Percentiles rank a stretch among this genome's conserved stretches.
Conservation (phyloP, 2,888 invertebrate species). For the Perizoma affinitatum region DNA sequence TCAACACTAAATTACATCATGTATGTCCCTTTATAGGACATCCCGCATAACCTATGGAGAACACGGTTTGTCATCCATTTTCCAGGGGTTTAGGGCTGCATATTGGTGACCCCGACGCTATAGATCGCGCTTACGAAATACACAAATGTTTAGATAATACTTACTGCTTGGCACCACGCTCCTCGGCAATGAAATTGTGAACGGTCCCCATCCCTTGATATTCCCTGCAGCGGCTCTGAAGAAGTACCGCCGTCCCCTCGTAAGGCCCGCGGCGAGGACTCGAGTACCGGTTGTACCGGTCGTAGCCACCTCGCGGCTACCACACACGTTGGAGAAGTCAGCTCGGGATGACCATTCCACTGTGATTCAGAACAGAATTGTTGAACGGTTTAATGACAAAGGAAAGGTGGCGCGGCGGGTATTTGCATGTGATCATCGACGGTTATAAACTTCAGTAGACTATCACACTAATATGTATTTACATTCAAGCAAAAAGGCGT, state of each 20-base stretch:
- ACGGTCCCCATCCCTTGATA: slow-evolving; percentile 94
- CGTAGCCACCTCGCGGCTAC: slow-evolving; percentile 88
- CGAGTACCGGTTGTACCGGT: slow-evolving; percentile 71
- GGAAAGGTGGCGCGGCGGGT: too few relatives aligned
- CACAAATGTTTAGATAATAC: slow-evolving; percentile 54
- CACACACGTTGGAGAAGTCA: slow-evolving; percentile 92
- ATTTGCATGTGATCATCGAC: too few relatives aligned
- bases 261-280: slow-evolving; percentile 86
- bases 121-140: too few relatives aligned
- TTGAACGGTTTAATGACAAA: background rate
- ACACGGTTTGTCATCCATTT: too few relatives aligned
- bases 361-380: slow-evolving; percentile 57
- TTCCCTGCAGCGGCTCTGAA: slow-evolving; percentile 97
- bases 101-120: too few relatives aligned
- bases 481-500: too few relatives aligned
- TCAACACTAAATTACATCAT: too few relatives aligned
- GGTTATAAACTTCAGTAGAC: too few relatives aligned
- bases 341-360: slow-evolving; percentile 97
- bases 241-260: slow-evolving; percentile 94
- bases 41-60: too few relatives aligned
- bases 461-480: too few relatives aligned
- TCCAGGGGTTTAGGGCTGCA: too few relatives aligned
- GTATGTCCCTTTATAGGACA: too few relatives aligned
- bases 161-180: slow-evolving; percentile 96
- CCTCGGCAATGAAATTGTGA: slow-evolving; percentile 89